Evolutionary conservation across 2,797 vertebrate genomes (phyloP).

Genomic region (Astyanax mexicanus): DNA sequence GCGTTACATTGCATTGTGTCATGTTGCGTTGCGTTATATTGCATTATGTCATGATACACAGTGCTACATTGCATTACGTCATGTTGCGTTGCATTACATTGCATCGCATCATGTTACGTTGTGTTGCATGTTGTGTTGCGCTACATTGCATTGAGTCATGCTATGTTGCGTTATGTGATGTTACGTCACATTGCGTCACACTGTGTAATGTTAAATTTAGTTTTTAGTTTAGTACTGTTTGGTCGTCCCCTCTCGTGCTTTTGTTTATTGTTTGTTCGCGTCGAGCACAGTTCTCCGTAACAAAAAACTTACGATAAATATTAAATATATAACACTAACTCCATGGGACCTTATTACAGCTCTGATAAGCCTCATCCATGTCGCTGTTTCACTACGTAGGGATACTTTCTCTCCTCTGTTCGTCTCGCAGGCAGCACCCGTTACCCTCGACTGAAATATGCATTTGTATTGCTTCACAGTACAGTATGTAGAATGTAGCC

Average conservation of each 20-base stretch:
- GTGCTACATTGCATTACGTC: too few species aligned
- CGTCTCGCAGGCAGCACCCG: constrained; percentile 90
- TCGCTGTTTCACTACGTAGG: constrained; percentile 70
- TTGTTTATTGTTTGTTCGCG: neutral
- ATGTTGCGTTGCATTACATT: too few species aligned
- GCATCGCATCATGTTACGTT: too few species aligned
- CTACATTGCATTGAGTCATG: too few species aligned
- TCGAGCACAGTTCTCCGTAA: constrained; percentile 34
- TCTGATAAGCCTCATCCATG: constrained; percentile 78
- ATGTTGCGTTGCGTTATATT: too few species aligned
- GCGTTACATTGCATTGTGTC: too few species aligned
- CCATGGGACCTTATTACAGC: constrained; percentile 54
- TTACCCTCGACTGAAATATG: constrained; percentile 78
- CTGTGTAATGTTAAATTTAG: too few species aligned
- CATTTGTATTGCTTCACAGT: constrained; percentile 82
- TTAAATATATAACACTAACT: constrained; percentile 58
- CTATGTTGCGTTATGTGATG: too few species aligned
- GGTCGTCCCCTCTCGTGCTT: constrained; percentile 35
- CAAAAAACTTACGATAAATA: constrained; percentile 33
- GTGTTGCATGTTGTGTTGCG: too few species aligned
- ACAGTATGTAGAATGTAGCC: constrained; percentile 98
- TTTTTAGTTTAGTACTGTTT: too few species aligned
- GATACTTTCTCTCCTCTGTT: constrained; percentile 83
- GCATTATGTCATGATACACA: too few species aligned
- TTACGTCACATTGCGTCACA: too few species aligned